Percentiles rank a stretch among this genome's conserved stretches.
Conservation (phyloP, 2,888 invertebrate genomes). For the Apocheima hispidaria region DNA sequence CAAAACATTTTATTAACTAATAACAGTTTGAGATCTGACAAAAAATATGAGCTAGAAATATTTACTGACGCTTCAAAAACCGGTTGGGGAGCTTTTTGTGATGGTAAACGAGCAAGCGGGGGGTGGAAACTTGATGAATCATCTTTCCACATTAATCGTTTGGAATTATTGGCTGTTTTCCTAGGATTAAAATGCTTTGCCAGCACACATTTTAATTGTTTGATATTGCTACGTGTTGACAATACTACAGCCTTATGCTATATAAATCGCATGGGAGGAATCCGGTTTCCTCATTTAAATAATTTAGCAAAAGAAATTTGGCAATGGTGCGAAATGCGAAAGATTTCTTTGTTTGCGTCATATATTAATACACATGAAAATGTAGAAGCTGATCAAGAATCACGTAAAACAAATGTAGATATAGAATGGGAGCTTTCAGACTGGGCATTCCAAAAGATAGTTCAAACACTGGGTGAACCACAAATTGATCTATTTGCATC, state of each 20-base stretch:
- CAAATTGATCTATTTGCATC: constrained; percentile 12
- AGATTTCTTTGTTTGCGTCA: constrained; percentile 29
- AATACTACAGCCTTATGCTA: constrained; percentile 36
- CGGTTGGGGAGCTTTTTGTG: constrained; percentile 31
- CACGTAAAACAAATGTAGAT: constrained; percentile 25
- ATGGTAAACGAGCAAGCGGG: not conserved
- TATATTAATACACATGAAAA: constrained; percentile 21
- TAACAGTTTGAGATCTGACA: not conserved
- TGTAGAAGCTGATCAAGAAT: constrained; percentile 32
- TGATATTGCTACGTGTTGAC: constrained; percentile 27
- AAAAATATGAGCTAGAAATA: constrained; percentile 18
- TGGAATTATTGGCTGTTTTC: constrained; percentile 28
- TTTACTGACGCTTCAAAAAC: constrained; percentile 27
- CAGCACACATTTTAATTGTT: not conserved
- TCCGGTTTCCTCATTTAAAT: constrained; percentile 34
- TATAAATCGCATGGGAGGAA: constrained; percentile 36
- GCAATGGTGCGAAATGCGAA: constrained; percentile 40
- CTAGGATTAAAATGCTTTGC: constrained; percentile 25
- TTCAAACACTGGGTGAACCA: constrained; percentile 12
- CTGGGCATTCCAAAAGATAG: constrained; percentile 15
- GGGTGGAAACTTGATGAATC: constrained; percentile 19
- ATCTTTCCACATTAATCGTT: constrained; percentile 26
- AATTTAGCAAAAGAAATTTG: constrained; percentile 28
- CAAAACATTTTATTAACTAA: constrained; percentile 15
- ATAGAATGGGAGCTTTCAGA: constrained; percentile 33